Evolutionary conservation across 2,113 vertebrate species (phyloP).

Genomic region (Malurus melanocephalus): DNA sequence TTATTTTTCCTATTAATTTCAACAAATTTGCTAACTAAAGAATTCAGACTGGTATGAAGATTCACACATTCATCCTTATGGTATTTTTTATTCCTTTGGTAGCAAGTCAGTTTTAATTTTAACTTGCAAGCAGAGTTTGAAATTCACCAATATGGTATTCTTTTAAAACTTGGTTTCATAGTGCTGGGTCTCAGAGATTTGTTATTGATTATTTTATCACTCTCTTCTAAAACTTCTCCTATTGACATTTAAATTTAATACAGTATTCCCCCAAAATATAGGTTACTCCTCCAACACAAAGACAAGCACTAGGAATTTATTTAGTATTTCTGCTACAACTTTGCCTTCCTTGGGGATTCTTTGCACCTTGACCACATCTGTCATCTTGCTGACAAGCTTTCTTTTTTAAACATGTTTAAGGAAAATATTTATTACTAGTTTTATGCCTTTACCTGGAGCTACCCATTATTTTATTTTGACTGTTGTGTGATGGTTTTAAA

Average conservation of each 20-base stretch:
- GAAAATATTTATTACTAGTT: neutral
- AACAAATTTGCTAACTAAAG: neutral
- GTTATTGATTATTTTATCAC: neutral
- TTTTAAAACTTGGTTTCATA: neutral
- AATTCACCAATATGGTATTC: neutral
- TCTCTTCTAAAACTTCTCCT: neutral
- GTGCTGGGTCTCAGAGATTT: neutral
- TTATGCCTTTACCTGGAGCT: neutral
- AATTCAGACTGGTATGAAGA: neutral
- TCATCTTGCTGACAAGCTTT: neutral
- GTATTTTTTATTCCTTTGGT: neutral
- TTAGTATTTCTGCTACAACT: neutral
- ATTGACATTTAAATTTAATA: neutral
- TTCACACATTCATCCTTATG: neutral
- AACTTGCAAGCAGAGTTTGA: neutral
- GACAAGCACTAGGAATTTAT: neutral
- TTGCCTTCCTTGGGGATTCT: neutral
- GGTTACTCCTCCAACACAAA: neutral
- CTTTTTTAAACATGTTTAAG: neutral
- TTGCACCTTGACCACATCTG: neutral
- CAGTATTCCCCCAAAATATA: neutral
- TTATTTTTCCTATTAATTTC: neutral
- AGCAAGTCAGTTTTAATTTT: constrained; percentile 24
- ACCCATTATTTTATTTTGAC: neutral
- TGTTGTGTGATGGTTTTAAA: neutral